Conservation (phyloP, 2,888 invertebrate species). For the Polietes domitor region DNA sequence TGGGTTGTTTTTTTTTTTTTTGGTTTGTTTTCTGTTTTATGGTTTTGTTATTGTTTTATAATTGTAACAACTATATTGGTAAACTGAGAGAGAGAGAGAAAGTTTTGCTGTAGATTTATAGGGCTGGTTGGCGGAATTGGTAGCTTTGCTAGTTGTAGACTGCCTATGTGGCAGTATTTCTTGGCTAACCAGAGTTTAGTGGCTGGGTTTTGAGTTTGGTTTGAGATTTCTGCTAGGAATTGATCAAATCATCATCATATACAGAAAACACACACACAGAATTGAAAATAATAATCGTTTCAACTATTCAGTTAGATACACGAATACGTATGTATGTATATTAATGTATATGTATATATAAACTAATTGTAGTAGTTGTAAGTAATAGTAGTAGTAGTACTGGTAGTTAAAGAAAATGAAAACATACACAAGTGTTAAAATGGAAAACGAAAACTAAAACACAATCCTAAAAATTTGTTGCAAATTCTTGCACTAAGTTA, state of each 20-base stretch:
- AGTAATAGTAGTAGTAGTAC: slow-evolving; percentile 15
- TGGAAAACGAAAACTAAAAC: background rate
- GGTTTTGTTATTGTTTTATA: slow-evolving; percentile 41
- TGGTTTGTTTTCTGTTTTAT: slow-evolving; percentile 52
- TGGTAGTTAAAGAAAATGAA: background rate
- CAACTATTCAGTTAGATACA: slow-evolving; percentile 41
- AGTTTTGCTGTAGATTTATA: background rate
- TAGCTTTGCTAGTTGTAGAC: slow-evolving; percentile 64
- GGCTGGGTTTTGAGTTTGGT: background rate
- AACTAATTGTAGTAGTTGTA: background rate
- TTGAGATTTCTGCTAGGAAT: slow-evolving; percentile 32
- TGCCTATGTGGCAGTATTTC: slow-evolving; percentile 24
- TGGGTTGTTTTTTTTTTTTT: slow-evolving; percentile 52
- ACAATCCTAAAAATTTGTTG: background rate
- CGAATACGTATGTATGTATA: background rate
- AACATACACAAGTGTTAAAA: background rate
- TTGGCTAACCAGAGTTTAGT: slow-evolving; percentile 55
- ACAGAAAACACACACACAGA: slow-evolving; percentile 66
- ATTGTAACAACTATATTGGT: slow-evolving; percentile 23
- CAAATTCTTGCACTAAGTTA: slow-evolving; percentile 1
- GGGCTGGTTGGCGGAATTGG: slow-evolving; percentile 44
- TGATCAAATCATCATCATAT: slow-evolving; percentile 61
- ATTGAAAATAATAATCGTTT: slow-evolving; percentile 6
- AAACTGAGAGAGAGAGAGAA: slow-evolving; percentile 32
- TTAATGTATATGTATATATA: slow-evolving; percentile 1